phyloP scores from a whole-genome alignment of 2,113 vertebrate species.

The Misgurnus anguillicaudatus region DNA sequence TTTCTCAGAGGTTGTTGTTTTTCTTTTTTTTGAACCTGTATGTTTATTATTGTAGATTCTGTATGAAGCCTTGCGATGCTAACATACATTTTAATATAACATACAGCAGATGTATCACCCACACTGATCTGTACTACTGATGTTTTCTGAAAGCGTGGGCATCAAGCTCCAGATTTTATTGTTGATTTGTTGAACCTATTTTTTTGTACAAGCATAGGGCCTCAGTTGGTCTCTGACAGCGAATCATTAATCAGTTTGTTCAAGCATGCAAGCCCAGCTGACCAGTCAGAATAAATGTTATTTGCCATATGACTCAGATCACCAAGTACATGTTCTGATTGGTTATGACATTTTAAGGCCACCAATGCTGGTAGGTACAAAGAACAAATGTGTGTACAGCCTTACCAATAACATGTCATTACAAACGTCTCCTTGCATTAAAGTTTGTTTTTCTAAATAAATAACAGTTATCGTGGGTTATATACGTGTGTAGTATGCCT shows the following conservation, averaged over 20 bases:
- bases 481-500: constrained; percentile 3
- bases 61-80: neutral
- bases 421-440: constrained; percentile 19
- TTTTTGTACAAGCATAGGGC: too few species aligned
- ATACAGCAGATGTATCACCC: neutral
- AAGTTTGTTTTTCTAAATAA: constrained; percentile 27
- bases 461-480: neutral
- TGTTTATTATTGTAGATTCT: constrained; percentile 13
- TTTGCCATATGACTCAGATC: constrained; percentile 5
- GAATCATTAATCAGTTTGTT: constrained; percentile 33
- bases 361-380: constrained; percentile 19
- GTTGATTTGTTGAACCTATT: constrained; percentile 8
- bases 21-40: neutral
- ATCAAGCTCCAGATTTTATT: constrained; percentile 7
- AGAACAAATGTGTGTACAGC: neutral
- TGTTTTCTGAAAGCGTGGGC: neutral
- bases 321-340: constrained; percentile 44
- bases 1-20: constrained; percentile 6
- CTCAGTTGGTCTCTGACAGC: neutral
- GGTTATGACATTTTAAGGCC: constrained; percentile 51
- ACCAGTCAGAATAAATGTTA: constrained; percentile 2
- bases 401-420: neutral
- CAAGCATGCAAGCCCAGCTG: constrained; percentile 1
- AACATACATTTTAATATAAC: neutral
- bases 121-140: neutral